Base-by-base conservation (phyloP, 92 coral and sea anemone species). In the Zoanthus sociatus region DNA sequence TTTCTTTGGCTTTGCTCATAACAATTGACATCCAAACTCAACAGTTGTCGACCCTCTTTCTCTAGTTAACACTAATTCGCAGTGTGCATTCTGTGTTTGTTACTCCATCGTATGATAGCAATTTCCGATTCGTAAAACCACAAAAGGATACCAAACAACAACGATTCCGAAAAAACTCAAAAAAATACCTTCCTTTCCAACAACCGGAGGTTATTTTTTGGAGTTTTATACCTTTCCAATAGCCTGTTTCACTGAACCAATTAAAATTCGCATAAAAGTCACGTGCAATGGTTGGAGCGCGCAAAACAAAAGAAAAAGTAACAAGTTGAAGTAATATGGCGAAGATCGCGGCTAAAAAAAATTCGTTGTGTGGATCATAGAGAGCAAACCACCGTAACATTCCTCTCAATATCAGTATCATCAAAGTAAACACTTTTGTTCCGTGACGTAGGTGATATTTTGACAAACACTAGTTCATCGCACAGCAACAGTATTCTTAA, bases 241-340 rank as follows among this genome's bases (percentile, higher is more conserved):
- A 6, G 60, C 71, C 26, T 30, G 32, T 37, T 42, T 64, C 55
- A 55, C 46, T 16, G 18, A 64, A 53, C 85, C 85, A 81, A 81
- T 81, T 55, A 81, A 37, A 64, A 66, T n/a, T 47, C 76, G 56
- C 75, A 67, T 11, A 48, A 18, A 64, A 12, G 73, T 81, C 85
- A 66, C 85, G 85, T 81, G 85, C 63, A 18, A 45, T 42, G 26
- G 10, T 20, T 60, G 75, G 75, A 74, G 85, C 84, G 73, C 85
- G 44, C 73, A 79, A 79, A 64, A 44, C 26, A 53, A 56, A 51
- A 31, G 74, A 69, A 69, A 67, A 69, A 69, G 45, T 30, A 69
- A 69, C 42, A 69, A 33, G 16, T 30, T 63, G 31, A 5, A 17
- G 21, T 20, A 63, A 63, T 7, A 63, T 17, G 69, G 69, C 69